These are phyloP conservation scores for Baryphthengus martii DNA, from an alignment of 2,113 vertebrate species.

Conservation along the genomic window DNA sequence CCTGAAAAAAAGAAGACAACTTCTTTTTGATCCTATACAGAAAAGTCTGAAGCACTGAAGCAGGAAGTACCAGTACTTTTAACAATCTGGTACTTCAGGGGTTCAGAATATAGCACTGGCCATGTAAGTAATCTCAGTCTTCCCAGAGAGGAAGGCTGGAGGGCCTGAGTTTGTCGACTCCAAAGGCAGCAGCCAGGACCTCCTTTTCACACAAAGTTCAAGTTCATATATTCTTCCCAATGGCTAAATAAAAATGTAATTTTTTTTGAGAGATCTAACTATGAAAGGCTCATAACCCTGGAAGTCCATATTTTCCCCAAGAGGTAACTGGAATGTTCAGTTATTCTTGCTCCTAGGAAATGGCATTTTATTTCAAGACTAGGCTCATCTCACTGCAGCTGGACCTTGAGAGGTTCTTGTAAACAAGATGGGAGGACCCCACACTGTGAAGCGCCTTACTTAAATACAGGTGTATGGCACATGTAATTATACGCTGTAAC, in stretches of 20 bases:
- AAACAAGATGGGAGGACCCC: neutral
- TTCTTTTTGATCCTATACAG: neutral
- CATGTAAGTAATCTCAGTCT: neutral
- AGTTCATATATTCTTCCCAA: neutral
- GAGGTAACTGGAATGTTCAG: neutral
- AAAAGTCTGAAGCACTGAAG: neutral
- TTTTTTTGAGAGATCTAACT: neutral
- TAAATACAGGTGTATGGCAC: neutral
- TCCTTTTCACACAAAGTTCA: neutral
- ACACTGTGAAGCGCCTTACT: neutral
- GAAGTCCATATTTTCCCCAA: neutral
- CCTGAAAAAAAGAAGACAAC: neutral
- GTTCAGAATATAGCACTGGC: neutral
- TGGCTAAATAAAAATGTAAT: neutral
- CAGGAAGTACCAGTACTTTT: neutral
- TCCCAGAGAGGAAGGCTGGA: neutral
- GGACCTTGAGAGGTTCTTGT: neutral
- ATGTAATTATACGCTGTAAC: neutral
- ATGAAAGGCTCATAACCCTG: neutral
- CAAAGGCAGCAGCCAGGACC: neutral
- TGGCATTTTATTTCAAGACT: neutral
- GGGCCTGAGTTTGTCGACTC: neutral
- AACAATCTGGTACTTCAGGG: neutral
- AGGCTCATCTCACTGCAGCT: neutral
- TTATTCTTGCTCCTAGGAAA: neutral